Percentiles rank a stretch among this genome's conserved stretches.
phyloP scores from a whole-genome alignment of 37 sponge, comb jelly and placozoan genomes.

The Oscarella lobularis region DNA sequence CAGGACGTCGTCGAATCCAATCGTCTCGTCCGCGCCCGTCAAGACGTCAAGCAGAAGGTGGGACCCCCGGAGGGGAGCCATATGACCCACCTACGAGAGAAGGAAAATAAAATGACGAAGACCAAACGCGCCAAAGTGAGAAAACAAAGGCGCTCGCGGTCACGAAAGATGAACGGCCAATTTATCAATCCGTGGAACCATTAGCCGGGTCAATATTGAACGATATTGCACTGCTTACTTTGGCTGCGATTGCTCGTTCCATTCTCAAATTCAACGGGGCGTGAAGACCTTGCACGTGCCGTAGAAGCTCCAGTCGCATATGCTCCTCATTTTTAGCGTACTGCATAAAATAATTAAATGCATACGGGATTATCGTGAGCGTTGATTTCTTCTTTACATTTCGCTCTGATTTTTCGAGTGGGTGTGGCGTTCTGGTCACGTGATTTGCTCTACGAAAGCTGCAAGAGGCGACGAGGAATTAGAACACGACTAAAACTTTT shows the following conservation, averaged over 20 bases:
- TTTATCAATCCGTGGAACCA: no score
- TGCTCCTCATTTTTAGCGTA: constrained; percentile 23
- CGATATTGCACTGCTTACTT: constrained; percentile 30
- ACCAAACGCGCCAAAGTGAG: neutral
- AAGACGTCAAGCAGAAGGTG: constrained; percentile 32
- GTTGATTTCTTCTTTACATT: constrained; percentile 20
- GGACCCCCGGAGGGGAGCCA: constrained; percentile 7
- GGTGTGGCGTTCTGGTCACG: constrained; percentile 26
- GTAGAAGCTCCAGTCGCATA: constrained; percentile 14
- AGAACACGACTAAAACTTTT: no score
- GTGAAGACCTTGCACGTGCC: constrained; percentile 41
- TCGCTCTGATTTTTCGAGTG: constrained; percentile 21
- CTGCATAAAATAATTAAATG: constrained; percentile 15
- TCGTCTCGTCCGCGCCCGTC: constrained; percentile 16
- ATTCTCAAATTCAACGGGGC: constrained; percentile 36
- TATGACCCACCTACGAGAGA: neutral
- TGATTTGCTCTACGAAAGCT: no score
- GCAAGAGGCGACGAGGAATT: no score
- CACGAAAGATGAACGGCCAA: no score
- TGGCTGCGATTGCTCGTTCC: constrained; percentile 44
- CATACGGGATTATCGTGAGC: neutral
- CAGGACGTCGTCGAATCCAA: constrained; percentile 24
- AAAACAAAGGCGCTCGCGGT: no score
- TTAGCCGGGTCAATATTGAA: no score
- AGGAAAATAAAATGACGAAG: neutral